Base-by-base conservation (phyloP, 2,113 vertebrate species). In the Formicarius rufipectus region DNA sequence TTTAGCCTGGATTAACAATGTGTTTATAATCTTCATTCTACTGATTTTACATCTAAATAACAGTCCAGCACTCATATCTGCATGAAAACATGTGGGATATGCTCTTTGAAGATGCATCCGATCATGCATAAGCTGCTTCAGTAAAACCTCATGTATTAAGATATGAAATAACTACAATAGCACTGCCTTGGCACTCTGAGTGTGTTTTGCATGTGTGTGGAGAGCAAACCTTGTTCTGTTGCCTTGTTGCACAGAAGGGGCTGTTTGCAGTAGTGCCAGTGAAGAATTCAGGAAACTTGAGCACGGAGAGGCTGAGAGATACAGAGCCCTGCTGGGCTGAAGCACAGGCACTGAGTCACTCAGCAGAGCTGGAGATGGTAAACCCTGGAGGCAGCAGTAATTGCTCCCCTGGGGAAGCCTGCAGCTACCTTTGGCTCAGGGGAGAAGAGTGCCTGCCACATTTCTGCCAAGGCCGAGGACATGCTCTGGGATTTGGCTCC, bases 1-100 rank as follows among this genome's bases (percentile, higher is more conserved):
- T 96, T 96, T 97, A 90, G 75, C 82, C n/a, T 88, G 92, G 95
- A 94, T 97, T 97, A 94, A 71, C 60, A 78, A 9, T 82, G 28
- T 59, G 39, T 83, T 89, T 93, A 58, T 88, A 96, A 95, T 95
- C 84, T 82, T 83, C 23, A 40, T 72, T 91, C 73, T 78, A 49
- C 76, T 66, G 66, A 67, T 87, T 92, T 81, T 88, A n/a, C 50
- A 74, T 82, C 74, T 79, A 55, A 90, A 60, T 85, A 90, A 84
- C 71, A 93, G 53, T n/a, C 78, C 40, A 69, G 35, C 39, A 53
- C 45, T 82, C 52, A n/a, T 75, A 92, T 87, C 81, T 90, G 47
- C 64, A 50, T 58, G 59, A 86, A 89, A 94, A 78, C 84, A 89
- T 39, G 39, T 47, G 49, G 56, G 47, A 58, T 74, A 33, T 37